Percentiles rank a stretch among this genome's conserved stretches.
Conservation (phyloP, 2,113 vertebrate genomes). For the Lycocorax pyrrhopterus region DNA sequence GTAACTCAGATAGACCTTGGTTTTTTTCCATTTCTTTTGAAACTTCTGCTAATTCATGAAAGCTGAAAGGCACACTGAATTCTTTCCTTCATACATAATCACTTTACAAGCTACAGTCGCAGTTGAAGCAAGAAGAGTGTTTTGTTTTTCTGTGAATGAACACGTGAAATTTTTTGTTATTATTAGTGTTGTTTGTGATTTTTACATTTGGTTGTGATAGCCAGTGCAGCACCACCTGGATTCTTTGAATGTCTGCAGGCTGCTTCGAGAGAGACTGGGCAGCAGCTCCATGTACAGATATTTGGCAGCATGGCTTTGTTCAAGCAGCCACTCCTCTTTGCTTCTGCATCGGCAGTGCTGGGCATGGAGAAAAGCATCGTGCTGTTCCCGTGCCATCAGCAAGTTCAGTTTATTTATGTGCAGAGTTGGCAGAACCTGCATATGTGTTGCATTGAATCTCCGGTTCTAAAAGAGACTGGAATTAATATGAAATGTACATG, state of each 20-base stretch:
- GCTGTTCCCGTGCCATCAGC: background rate
- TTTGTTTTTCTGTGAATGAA: background rate
- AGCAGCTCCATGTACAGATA: background rate
- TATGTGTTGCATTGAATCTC: background rate
- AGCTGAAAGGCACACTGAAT: conserved; percentile 47
- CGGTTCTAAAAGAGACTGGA: background rate
- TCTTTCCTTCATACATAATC: conserved; percentile 57
- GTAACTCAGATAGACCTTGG: background rate
- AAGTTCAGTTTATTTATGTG: background rate
- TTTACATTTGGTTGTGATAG: background rate
- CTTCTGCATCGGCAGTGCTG: background rate
- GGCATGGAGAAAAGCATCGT: background rate
- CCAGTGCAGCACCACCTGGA: background rate
- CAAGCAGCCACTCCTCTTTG: conserved; percentile 8
- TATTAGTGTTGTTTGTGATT: background rate
- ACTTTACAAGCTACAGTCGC: background rate
- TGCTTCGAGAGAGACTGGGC: background rate
- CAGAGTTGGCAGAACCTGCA: background rate
- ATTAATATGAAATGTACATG: background rate
- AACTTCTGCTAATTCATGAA: conserved; percentile 52
- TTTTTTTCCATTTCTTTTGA: conserved; percentile 36
- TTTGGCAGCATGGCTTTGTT: background rate
- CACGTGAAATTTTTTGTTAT: background rate
- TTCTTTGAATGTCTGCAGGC: background rate
- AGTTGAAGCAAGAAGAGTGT: background rate